A percentile compares a stretch with the other conserved stretches of the same genome.
Evolutionary conservation across 2,797 vertebrate species (phyloP).

Genomic region (Enteromius mattozi): DNA sequence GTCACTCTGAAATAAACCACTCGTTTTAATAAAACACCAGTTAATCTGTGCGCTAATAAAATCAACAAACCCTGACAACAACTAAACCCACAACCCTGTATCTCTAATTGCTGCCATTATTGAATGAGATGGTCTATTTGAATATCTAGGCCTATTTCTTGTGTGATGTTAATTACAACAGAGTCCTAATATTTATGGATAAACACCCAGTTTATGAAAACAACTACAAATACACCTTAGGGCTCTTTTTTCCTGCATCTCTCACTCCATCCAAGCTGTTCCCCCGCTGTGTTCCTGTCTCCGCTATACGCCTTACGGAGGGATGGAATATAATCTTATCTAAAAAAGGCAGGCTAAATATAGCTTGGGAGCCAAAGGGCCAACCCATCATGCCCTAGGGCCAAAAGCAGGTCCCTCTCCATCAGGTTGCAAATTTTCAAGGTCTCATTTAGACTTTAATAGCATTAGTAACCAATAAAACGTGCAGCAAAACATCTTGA

Average conservation of each 20-base stretch:
- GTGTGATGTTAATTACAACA: neutral
- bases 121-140: neutral
- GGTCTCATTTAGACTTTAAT: constrained; percentile 1
- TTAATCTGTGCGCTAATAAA: neutral
- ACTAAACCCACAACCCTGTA: neutral
- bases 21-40: constrained; percentile 13
- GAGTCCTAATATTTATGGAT: neutral
- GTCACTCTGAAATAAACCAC: constrained; percentile 8
- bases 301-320: constrained; percentile 44
- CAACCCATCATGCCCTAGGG: constrained; percentile 58
- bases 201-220: neutral
- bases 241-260: neutral
- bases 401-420: constrained; percentile 55
- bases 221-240: constrained; percentile 20
- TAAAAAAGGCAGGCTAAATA: constrained; percentile 70
- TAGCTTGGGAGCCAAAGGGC: constrained; percentile 63
- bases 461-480: neutral
- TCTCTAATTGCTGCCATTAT: neutral
- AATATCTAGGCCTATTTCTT: neutral
- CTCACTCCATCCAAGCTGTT: constrained; percentile 30
- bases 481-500: neutral
- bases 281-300: constrained; percentile 45
- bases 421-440: constrained; percentile 8
- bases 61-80: neutral
- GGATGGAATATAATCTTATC: constrained; percentile 72